phyloP scores from a whole-genome alignment of 1,140 invertebrate species.

The Drosophila melanogaster region Release_6_plus_ISO1_MT NT_033779.5:1201501-1202000 shows the following conservation, averaged over 20 bases:
- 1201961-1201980: not conserved
- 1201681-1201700: conserved; percentile 5
- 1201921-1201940: conserved; percentile 3
- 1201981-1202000: not conserved
- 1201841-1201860: no score
- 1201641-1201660: conserved; percentile 25
- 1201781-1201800: not conserved
- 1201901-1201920: not conserved
- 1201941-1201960: not conserved
- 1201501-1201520: conserved; percentile 23
- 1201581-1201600: not conserved
- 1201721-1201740: conserved; percentile 39
- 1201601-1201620: conserved; percentile 1
- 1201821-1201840: no score
- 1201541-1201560: conserved; percentile 9
- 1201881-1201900: not conserved
- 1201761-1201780: not conserved
- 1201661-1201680: not conserved
- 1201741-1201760: conserved; percentile 10
- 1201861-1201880: no score
- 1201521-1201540: conserved; percentile 17
- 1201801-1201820: not conserved
- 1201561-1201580: not conserved
- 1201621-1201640: conserved; percentile 4
- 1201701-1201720: conserved; percentile 38